Evolutionary conservation across 1,140 invertebrate genomes (phyloP).

Genomic region (Drosophila malerkotliana): DNA sequence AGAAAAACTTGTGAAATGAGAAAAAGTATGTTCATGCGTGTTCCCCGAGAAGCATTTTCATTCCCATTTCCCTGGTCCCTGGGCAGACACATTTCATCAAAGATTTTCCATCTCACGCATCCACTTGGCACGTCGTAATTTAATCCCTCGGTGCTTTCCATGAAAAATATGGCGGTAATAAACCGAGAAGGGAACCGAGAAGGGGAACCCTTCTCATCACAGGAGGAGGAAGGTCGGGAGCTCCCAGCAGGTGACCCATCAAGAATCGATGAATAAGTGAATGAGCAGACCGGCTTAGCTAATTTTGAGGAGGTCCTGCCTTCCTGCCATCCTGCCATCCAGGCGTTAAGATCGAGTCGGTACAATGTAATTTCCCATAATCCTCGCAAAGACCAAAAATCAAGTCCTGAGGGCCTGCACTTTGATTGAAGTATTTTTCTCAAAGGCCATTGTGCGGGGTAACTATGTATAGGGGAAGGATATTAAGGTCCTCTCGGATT

Average conservation of each 20-base stretch:
- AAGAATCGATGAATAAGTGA: conserved; percentile 2
- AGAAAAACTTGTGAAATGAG: not conserved
- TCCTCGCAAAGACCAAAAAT: conserved; percentile 20
- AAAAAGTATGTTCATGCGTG: conserved; percentile 67
- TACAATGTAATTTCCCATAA: conserved; percentile 28
- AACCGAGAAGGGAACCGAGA: not conserved
- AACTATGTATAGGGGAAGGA: conserved; percentile 1
- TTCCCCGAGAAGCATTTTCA: conserved; percentile 36
- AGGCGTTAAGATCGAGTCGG: conserved; percentile 22
- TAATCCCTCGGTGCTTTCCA: conserved; percentile 57
- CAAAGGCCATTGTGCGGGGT: conserved; percentile 1
- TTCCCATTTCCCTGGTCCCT: conserved; percentile 21
- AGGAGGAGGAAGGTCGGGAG: not conserved
- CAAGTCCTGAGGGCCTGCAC: conserved; percentile 3
- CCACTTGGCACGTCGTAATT: conserved; percentile 52
- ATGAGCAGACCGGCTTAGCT: conserved; percentile 22
- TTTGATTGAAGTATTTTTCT: conserved; percentile 27
- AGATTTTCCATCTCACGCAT: conserved; percentile 53
- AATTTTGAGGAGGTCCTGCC: conserved; percentile 26
- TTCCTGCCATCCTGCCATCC: conserved; percentile 33
- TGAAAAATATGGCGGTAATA: conserved; percentile 28
- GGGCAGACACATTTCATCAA: conserved; percentile 62
- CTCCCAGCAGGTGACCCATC: conserved; percentile 36
- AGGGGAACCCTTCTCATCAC: conserved; percentile 12
- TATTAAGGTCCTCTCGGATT: not conserved